These are phyloP conservation scores for Arrhamphus sclerolepis DNA, from an alignment of 2,797 vertebrate species.

Conservation along the genomic window DNA sequence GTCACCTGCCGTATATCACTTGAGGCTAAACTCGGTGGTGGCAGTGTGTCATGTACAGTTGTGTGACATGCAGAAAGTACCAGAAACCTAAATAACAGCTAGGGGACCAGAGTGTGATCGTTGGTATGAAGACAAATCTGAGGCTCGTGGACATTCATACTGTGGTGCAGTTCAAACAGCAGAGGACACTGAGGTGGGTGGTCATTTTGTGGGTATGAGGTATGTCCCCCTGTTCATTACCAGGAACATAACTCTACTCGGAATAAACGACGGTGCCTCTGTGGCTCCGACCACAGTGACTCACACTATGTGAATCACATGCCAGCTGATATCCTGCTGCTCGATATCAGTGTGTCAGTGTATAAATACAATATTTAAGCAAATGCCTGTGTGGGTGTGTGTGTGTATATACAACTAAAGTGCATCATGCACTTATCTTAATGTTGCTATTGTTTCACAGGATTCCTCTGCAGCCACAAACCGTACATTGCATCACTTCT, in stretches of 20 bases:
- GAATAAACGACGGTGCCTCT: conserved; percentile 35
- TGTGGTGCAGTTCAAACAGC: conserved; percentile 11
- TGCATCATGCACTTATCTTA: conserved; percentile 32
- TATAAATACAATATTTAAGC: conserved; percentile 37
- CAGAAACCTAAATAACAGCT: conserved; percentile 1
- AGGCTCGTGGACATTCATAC: not conserved
- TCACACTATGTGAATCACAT: conserved; percentile 42
- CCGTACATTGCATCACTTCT: conserved; percentile 20
- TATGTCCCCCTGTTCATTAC: conserved; percentile 47
- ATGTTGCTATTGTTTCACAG: conserved; percentile 49
- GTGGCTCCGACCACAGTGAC: conserved; percentile 41
- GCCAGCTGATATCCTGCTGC: conserved; percentile 47
- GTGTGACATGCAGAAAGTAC: not conserved
- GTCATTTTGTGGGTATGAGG: conserved; percentile 48
- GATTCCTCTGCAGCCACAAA: conserved; percentile 31
- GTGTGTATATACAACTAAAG: conserved; percentile 26
- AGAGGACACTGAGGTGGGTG: conserved; percentile 48
- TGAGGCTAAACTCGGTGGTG: conserved; percentile 22
- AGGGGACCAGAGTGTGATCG: not conserved
- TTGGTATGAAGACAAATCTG: not conserved
- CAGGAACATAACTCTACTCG: conserved; percentile 27
- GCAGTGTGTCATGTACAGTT: conserved; percentile 14
- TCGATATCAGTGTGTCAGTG: conserved; percentile 13
- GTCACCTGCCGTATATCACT: conserved; percentile 46
- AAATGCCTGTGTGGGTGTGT: conserved; percentile 19